Evolutionary conservation across 2,888 invertebrate species (phyloP), one percentile per base, ranked within the genome.

Genomic region (Laspeyria flexula): DNA sequence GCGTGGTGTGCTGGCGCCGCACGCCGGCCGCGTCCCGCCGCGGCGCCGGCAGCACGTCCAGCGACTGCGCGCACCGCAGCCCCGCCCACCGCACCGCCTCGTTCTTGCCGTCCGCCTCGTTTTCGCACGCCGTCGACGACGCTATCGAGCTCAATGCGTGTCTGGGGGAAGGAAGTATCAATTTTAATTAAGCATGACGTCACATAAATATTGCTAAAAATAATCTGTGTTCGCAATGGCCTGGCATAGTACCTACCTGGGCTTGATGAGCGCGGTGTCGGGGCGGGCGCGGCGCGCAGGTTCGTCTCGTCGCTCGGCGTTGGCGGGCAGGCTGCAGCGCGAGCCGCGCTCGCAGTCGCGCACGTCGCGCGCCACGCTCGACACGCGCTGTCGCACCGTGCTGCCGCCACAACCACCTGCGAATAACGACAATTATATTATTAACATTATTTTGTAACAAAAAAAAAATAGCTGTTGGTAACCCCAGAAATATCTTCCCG

Each of bases 81-180:
- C 61, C 70, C 55, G 73, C 60, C 70, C 71, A 63, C 60, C 55
- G 61, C 60, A 27, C 43, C 33, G 76, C 72, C 15, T 59, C 71
- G 27, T 76, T 60, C 46, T 94, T 86, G 37, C 71, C 79, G 48
- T 71, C 71, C 25, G 68, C 73, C 52, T 64, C 54, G 52, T 65
- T 79, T 59, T 79, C 79, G 73, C 94, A 94, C 63, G 94, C 94
- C 50, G 93, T 93, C 54, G 95, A 95, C 35, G 95, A 95, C 12
- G 95, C 95, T 47, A 95, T 95, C 47, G 95, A 95, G 43, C 95
- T 95, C 42, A 95, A 77, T 12, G 95, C 93, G 55, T 95, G 81
- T 66, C 93, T 92, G 80, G 44, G 1, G 12, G 12, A 38, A 10
- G 41, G 21, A 39, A 39, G 23, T 10, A 2, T 21, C 5, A 21